Percentiles rank a stretch among this genome's conserved stretches.
Conservation (phyloP, 2,113 vertebrate species). For the Anser cygnoides region DNA sequence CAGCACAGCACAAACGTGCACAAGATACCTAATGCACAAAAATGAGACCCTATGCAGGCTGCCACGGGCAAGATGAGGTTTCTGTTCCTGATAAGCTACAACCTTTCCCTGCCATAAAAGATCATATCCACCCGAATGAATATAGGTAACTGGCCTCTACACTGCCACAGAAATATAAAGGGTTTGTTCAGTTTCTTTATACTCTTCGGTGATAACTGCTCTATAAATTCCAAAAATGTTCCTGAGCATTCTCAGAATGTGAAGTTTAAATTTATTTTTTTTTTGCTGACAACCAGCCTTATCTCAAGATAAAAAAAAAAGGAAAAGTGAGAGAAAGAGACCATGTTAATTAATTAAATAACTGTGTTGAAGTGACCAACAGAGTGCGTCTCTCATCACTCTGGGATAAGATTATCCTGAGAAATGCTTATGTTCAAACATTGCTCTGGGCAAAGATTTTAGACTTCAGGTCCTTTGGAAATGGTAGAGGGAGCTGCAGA, state of each 20-base stretch:
- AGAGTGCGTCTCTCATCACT: neutral
- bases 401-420: neutral
- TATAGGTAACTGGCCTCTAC: neutral
- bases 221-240: neutral
- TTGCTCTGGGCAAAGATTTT: neutral
- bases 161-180: neutral
- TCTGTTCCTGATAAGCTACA: neutral
- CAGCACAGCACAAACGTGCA: neutral
- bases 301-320: neutral
- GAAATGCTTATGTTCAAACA: neutral
- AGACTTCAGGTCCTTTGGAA: neutral
- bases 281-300: neutral
- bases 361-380: neutral
- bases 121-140: neutral
- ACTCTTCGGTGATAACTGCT: neutral
- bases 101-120: neutral
- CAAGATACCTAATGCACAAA: fast-evolving
- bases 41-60: fast-evolving
- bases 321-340: neutral
- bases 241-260: slow-evolving; percentile 27
- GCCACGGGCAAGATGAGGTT: neutral
- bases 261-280: neutral
- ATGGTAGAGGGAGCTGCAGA: neutral
- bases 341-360: neutral
- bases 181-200: neutral